Evolutionary conservation across 2,113 vertebrate genomes (phyloP).

Genomic region (Hippocampus barbouri): DNA sequence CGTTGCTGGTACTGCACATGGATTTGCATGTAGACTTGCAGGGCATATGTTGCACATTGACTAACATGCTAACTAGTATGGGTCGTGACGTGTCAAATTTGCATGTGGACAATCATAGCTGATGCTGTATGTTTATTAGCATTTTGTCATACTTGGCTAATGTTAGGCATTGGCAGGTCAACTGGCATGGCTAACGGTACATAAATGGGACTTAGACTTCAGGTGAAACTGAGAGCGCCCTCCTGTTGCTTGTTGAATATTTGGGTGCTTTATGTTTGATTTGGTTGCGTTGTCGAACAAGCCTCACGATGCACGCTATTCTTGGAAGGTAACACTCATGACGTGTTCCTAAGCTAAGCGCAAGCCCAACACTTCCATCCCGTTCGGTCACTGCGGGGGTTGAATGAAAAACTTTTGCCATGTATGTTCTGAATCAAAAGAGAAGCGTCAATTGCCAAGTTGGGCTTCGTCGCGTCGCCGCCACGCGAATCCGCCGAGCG

Average conservation of each 20-base stretch:
- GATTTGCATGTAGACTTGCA: not conserved
- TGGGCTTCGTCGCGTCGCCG: not conserved
- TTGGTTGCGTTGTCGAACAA: no score
- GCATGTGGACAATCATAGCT: not conserved
- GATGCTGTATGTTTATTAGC: not conserved
- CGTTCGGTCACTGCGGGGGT: not conserved
- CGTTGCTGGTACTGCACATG: not conserved
- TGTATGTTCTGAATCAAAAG: not conserved
- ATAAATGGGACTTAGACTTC: not conserved
- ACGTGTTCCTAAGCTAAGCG: not conserved
- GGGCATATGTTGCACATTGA: not conserved
- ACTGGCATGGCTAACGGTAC: not conserved
- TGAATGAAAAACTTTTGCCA: not conserved
- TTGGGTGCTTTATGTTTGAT: not conserved
- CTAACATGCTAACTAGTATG: not conserved
- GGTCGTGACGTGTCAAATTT: not conserved
- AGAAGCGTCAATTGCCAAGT: not conserved
- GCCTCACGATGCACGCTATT: no score
- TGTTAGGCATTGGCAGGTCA: not conserved
- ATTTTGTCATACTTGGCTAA: not conserved
- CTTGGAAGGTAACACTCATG: no score
- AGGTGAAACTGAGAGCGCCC: not conserved
- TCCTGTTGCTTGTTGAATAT: not conserved
- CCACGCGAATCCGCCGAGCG: conserved; percentile 5
- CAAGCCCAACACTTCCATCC: not conserved